Evolutionary conservation across 2,888 invertebrate species (phyloP).

Genomic region (Blera fallax): DNA sequence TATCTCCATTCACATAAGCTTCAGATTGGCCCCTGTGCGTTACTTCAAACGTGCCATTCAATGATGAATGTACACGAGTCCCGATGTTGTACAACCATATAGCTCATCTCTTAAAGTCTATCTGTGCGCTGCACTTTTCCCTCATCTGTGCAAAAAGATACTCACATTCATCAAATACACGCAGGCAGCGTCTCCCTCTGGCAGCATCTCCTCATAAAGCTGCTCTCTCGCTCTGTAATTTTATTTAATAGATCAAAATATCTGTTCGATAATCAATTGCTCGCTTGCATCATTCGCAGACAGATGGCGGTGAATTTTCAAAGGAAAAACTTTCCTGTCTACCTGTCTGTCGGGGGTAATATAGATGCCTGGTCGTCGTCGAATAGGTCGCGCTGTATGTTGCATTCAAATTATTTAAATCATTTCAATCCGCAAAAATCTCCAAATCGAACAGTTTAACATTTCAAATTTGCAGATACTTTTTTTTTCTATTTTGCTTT

Average conservation of each 20-base stretch:
- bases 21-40: background rate
- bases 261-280: slow-evolving; percentile 63
- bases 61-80: slow-evolving; percentile 23
- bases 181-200: background rate
- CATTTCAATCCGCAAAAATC: slow-evolving; percentile 43
- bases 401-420: slow-evolving; percentile 56
- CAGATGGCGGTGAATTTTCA: slow-evolving; percentile 60
- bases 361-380: slow-evolving; percentile 27
- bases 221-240: slow-evolving; percentile 31
- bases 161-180: slow-evolving; percentile 25
- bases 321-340: slow-evolving; percentile 49
- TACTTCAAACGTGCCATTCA: background rate
- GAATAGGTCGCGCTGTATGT: slow-evolving; percentile 18
- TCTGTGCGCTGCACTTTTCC: slow-evolving; percentile 4
- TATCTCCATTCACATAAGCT: background rate
- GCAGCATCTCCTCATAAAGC: background rate
- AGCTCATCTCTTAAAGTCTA: slow-evolving; percentile 33
- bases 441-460: slow-evolving; percentile 31
- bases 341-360: slow-evolving; percentile 53
- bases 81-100: slow-evolving; percentile 36
- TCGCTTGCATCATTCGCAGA: slow-evolving; percentile 50
- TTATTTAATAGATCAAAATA: slow-evolving; percentile 65
- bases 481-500: background rate
- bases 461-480: slow-evolving; percentile 8
- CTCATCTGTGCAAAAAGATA: slow-evolving; percentile 8